Evolutionary conservation across 2,888 invertebrate species (phyloP).

Genomic region (Drosophila kambysellisi): DNA sequence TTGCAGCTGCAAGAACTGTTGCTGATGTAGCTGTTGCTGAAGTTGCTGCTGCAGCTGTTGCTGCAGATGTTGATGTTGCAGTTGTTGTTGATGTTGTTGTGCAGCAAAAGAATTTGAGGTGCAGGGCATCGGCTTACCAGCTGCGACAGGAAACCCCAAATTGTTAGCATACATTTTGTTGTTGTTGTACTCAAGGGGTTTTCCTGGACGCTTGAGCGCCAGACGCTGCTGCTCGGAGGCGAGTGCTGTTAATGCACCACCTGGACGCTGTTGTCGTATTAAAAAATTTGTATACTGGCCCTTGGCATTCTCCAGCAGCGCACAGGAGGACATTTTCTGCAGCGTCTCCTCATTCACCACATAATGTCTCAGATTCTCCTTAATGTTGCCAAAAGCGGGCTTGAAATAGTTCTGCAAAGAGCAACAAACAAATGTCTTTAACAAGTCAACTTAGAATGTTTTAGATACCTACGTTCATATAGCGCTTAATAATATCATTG

Average conservation of each 20-base stretch:
- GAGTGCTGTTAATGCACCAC: conserved; percentile 11
- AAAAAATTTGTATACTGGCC: conserved; percentile 82
- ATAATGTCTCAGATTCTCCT: conserved; percentile 87
- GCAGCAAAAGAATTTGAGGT: conserved; percentile 21
- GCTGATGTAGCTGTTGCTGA: conserved; percentile 18
- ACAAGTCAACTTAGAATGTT: not conserved
- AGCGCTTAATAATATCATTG: conserved; percentile 87
- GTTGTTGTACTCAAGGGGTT: conserved; percentile 53
- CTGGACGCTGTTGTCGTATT: conserved; percentile 66
- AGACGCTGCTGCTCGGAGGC: conserved; percentile 77
- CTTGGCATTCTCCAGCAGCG: conserved; percentile 84
- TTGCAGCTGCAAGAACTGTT: conserved; percentile 18
- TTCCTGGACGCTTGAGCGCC: conserved; percentile 77
- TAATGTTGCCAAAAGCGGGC: conserved; percentile 88
- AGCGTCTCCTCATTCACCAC: conserved; percentile 87
- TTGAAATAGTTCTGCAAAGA: conserved; percentile 87
- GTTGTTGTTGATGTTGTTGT: conserved; percentile 31
- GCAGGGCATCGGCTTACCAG: conserved; percentile 62
- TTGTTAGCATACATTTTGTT: conserved; percentile 54
- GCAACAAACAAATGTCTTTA: not conserved
- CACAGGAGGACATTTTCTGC: conserved; percentile 84
- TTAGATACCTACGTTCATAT: conserved; percentile 86
- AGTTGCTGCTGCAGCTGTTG: conserved; percentile 24
- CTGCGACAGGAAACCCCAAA: conserved; percentile 39
- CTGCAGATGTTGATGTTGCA: conserved; percentile 3